Percentiles rank a stretch among this genome's conserved stretches.
These are phyloP conservation scores for Carollia perspicillata DNA, from an alignment of 2,113 vertebrate species.

Conservation along the genomic window DNA sequence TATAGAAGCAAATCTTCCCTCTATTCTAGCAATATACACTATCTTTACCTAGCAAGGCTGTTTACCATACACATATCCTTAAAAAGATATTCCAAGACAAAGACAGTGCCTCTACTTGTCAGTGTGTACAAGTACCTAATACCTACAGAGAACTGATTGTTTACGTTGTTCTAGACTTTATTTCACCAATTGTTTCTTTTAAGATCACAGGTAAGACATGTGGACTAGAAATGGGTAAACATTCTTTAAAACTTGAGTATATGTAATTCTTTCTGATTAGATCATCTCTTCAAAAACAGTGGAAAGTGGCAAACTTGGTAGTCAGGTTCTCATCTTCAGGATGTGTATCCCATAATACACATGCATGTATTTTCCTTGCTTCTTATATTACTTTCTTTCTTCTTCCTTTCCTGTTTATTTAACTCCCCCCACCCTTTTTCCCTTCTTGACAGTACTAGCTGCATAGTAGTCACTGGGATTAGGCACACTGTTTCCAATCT, in stretches of 20 bases:
- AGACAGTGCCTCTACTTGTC: not conserved
- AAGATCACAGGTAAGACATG: not conserved
- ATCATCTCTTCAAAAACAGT: constrained; percentile 30
- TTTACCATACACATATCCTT: not conserved
- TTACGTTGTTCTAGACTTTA: not conserved
- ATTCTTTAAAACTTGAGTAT: not conserved
- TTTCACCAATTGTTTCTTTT: not conserved
- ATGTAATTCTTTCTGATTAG: not conserved
- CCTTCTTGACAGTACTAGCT: not conserved
- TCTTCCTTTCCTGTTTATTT: not conserved
- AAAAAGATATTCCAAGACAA: not conserved
- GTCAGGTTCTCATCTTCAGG: not conserved
- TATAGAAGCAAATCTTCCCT: not conserved
- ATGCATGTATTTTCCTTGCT: not conserved
- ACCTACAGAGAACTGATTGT: not conserved
- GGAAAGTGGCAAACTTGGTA: not conserved
- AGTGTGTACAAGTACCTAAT: not conserved
- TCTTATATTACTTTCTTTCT: not conserved
- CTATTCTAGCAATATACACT: not conserved
- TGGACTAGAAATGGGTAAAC: not conserved
- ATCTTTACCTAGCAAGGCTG: not conserved
- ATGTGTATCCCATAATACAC: not conserved
- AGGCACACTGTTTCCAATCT: constrained; percentile 10
- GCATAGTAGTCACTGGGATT: not conserved
- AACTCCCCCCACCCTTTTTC: not conserved